Conservation (phyloP, 2,888 invertebrate species). For the Dusona sp. region DNA sequence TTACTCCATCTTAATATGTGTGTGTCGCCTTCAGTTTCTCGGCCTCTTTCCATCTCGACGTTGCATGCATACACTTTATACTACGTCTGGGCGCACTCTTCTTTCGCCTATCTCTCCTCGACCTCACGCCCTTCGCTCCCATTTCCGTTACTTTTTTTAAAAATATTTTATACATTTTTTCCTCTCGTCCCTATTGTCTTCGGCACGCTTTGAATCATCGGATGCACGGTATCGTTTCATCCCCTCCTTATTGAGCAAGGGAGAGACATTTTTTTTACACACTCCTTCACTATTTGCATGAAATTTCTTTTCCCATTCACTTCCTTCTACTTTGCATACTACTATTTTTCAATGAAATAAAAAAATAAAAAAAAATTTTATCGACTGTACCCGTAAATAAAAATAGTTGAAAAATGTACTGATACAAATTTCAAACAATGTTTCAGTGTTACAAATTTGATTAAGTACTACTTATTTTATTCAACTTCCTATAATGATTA, state of each 20-base stretch:
- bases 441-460: no score
- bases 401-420: no score
- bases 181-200: slow-evolving; percentile 66
- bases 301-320: not conserved
- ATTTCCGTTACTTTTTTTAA: not conserved
- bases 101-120: slow-evolving; percentile 44
- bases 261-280: not conserved
- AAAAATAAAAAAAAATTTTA: not conserved
- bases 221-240: slow-evolving; percentile 50
- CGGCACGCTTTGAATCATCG: slow-evolving; percentile 68
- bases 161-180: slow-evolving; percentile 31
- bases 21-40: slow-evolving; percentile 41
- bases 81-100: slow-evolving; percentile 45
- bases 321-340: not conserved
- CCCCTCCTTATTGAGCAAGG: slow-evolving; percentile 73
- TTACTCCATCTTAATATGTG: not conserved
- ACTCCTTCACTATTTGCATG: not conserved
- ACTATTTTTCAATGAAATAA: not conserved
- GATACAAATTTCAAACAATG: no score
- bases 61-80: slow-evolving; percentile 45
- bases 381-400: not conserved
- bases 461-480: no score
- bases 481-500: no score
- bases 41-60: slow-evolving; percentile 43
- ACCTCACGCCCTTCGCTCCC: slow-evolving; percentile 2